These are phyloP conservation scores for Ptyas mucosa DNA, from an alignment of 2,113 vertebrate species.

Conservation along the genomic window DNA sequence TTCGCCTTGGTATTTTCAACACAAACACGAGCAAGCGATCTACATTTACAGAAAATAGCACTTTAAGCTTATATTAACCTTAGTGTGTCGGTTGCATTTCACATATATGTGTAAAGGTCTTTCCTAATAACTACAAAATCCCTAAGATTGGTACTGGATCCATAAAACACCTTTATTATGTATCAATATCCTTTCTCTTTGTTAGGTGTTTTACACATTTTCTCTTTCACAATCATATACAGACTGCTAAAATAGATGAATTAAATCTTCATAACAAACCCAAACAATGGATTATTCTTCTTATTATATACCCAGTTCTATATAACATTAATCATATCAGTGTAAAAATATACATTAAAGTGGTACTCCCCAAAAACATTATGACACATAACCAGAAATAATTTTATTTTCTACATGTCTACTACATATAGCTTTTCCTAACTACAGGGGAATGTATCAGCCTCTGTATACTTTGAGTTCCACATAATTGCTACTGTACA, in stretches of 20 bases:
- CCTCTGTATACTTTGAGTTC: not conserved
- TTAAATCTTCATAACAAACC: not conserved
- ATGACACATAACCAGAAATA: not conserved
- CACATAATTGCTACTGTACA: not conserved
- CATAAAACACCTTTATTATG: not conserved
- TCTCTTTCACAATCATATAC: not conserved
- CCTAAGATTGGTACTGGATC: not conserved
- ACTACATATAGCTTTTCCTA: not conserved
- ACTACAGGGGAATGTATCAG: not conserved
- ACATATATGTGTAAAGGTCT: not conserved
- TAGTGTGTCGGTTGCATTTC: not conserved
- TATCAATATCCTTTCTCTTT: not conserved
- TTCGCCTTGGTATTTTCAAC: no score
- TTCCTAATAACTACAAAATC: not conserved
- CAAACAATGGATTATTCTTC: not conserved
- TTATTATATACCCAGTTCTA: not conserved
- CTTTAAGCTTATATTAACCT: not conserved
- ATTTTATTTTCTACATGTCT: not conserved
- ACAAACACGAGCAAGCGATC: conserved; percentile 60
- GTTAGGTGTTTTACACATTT: not conserved
- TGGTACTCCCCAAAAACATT: not conserved
- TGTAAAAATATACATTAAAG: not conserved
- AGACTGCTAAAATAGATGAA: not conserved
- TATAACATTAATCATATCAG: not conserved
- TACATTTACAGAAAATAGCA: conserved; percentile 48